phyloP scores from a whole-genome alignment of 2,113 vertebrate genomes.

The Hemibagrus wyckioides region DNA sequence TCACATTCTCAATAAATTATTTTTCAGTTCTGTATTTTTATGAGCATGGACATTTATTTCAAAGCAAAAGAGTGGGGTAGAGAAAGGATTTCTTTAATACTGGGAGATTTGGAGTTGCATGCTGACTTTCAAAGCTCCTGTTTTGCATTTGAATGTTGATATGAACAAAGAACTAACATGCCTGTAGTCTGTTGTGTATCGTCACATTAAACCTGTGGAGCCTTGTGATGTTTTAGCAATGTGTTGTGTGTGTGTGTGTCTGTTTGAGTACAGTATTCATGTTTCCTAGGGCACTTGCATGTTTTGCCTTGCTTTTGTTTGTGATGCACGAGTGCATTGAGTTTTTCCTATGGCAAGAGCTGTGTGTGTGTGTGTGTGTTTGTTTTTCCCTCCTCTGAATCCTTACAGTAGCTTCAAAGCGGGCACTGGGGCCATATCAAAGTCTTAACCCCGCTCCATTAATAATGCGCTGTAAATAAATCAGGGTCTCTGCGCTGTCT shows the following conservation, averaged over 20 bases:
- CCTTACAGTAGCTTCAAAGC: conserved; percentile 66
- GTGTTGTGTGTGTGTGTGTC: conserved; percentile 15
- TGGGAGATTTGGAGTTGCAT: neutral
- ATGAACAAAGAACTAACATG: conserved; percentile 31
- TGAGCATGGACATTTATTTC: neutral
- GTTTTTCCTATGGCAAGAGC: conserved; percentile 2
- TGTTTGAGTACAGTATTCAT: neutral
- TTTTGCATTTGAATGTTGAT: conserved; percentile 6
- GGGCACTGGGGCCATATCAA: conserved; percentile 68
- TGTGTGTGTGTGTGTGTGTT: conserved; percentile 3
- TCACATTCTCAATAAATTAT: neutral
- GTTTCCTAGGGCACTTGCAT: conserved; percentile 35
- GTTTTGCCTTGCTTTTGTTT: conserved; percentile 25
- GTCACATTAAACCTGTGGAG: conserved; percentile 24
- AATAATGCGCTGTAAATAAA: conserved; percentile 77
- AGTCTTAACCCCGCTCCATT: conserved; percentile 75
- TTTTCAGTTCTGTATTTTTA: neutral
- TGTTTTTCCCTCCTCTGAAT: conserved; percentile 15
- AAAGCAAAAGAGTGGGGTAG: neutral
- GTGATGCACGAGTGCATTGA: conserved; percentile 13
- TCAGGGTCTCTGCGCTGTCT: conserved; percentile 64
- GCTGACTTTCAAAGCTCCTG: neutral
- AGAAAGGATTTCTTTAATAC: neutral
- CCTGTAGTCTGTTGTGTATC: conserved; percentile 6
- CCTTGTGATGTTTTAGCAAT: conserved; percentile 39